phyloP scores from a whole-genome alignment of 1,140 invertebrate genomes.

The Polypedilum vanderplanki region DNA sequence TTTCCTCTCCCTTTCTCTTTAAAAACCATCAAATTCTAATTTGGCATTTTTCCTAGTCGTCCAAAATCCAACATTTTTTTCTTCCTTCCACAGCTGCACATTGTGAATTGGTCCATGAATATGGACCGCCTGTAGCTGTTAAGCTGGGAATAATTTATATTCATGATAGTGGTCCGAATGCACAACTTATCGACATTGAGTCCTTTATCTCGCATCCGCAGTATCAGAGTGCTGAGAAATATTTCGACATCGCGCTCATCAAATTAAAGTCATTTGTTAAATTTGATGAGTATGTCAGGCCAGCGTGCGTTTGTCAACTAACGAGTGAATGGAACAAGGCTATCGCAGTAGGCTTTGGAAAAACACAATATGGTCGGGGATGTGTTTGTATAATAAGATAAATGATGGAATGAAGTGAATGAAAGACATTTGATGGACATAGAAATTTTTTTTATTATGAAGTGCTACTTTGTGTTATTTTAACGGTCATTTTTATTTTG shows the following conservation, averaged over 20 bases:
- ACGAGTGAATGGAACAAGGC: neutral
- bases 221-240: conserved; percentile 34
- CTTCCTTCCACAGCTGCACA: neutral
- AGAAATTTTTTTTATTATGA: too few relatives aligned
- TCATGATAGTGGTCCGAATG: neutral
- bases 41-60: neutral
- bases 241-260: conserved; percentile 40
- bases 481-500: too few relatives aligned
- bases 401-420: neutral
- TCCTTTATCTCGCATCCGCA: conserved; percentile 35
- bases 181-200: conserved; percentile 1
- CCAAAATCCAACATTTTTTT: neutral
- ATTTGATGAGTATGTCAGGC: conserved; percentile 39
- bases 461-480: too few relatives aligned
- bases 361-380: neutral
- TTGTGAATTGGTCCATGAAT: conserved; percentile 1
- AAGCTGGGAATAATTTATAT: conserved; percentile 24
- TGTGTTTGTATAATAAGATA: neutral
- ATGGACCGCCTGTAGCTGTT: neutral
- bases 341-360: conserved; percentile 11
- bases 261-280: conserved; percentile 34
- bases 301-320: conserved; percentile 34
- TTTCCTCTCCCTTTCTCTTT: too few relatives aligned
- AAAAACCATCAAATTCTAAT: conserved; percentile 13
- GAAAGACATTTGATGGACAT: neutral